Conservation (phyloP, 30 jellyfish, hydroid and myxozoan genomes). For the Sanderia malayensis region DNA sequence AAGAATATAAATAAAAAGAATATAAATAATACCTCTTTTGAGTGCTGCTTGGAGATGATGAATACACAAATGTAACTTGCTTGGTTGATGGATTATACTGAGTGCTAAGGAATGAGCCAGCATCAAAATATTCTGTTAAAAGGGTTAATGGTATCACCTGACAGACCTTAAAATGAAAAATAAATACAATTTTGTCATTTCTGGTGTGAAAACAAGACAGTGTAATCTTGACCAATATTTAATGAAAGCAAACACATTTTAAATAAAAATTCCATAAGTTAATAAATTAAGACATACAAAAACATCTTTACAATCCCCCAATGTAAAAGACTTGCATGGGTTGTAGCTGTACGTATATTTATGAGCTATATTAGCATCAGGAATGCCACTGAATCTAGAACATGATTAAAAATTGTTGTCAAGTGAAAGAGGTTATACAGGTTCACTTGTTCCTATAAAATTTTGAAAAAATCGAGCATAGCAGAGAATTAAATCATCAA, state of each 20-base stretch:
- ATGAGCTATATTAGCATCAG: neutral
- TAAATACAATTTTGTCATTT: neutral
- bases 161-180: neutral
- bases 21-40: neutral
- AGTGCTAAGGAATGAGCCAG: neutral
- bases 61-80: neutral
- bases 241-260: neutral
- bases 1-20: neutral
- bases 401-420: no score
- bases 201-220: no score
- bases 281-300: conserved; percentile 1
- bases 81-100: neutral
- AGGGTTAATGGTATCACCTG: neutral
- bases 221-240: no score
- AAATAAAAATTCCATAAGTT: neutral
- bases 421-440: neutral
- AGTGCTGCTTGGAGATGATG: neutral
- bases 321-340: conserved; percentile 30
- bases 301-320: conserved; percentile 18
- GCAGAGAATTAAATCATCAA: neutral
- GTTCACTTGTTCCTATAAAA: no score
- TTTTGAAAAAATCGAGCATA: neutral
- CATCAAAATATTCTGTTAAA: neutral
- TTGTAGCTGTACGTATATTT: conserved; percentile 8
- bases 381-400: neutral